Evolutionary conservation across 2,113 vertebrate genomes (phyloP), one percentile per base, ranked within the genome.

Genomic region (Leucosticte australis): DNA sequence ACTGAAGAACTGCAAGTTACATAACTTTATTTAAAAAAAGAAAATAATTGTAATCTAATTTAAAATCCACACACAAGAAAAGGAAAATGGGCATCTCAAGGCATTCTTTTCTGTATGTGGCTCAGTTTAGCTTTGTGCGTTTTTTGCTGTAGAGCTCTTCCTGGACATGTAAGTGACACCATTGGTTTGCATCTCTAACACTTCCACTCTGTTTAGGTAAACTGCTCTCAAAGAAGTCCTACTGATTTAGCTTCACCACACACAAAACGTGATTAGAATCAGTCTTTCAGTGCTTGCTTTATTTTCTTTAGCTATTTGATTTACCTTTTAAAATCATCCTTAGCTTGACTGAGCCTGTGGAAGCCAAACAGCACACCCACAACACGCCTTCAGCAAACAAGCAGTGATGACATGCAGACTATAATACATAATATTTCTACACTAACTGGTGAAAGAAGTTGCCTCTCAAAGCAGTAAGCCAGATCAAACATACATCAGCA

Each of bases 401-500:
- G 42, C 26, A 71, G 56, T 2, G 39, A 28, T 2, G 19, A 64
- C 41, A 52, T 5, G 23, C 39, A 80, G 57, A 28, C 26, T 41
- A 2, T 4, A 74, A 77, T 2, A 46, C 5, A 65, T 5, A 71
- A 15, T 10, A 76, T n/a, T 82, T 65, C 78, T 63, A 11, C 22
- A 28, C 35, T 41, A 21, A 63, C 1, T 37, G 20, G 39, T 12
- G 20, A 83, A 79, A 91, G 50, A 74, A 68, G 35, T 7, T 83
- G 63, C 19, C 23, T 69, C 50, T 44, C 71, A 35, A 24, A 83
- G 27, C 28, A 57, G 20, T 5, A 57, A 89, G 15, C 26, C 56
- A 46, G 65, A 21, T 35, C 16, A 64, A 56, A 62, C 31, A 28
- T 3, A 39, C 15, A 44, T 26, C 31, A 60, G 1, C 0, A 0